Base-by-base conservation (phyloP, 2,888 invertebrate species). In the Synanthedon andrenaeformis region DNA sequence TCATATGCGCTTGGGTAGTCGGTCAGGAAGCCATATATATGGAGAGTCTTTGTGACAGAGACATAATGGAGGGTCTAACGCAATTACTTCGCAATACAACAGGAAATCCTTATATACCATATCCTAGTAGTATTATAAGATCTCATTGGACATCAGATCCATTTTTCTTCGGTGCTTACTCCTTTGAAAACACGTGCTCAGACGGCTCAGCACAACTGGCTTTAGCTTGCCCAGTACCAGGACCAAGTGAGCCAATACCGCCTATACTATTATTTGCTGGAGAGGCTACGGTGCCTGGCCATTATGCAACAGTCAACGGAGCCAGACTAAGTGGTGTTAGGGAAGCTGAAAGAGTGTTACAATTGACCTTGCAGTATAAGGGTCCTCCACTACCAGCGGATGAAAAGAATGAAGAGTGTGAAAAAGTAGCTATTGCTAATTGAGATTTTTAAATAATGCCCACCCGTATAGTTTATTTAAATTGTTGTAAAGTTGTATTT, bases 241-340 rank as follows among this genome's bases (percentile, higher is more conserved):
- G 89, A 0, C 90, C 90, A 42, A 89, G 89, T 57, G 81, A 81
- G 45, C 88, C 91, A 0, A 77, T 90, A n/a, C 90, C 91, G 0
- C 94, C 94, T 0, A 89, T 91, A 51, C 75, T 95, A 45, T 72
- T 95, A 51, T 95, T 95, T 69, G 95, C 95, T 13, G 95, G 95
- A 0, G 95, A 95, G 74, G 94, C 94, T 0, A 94, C 94, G 0
- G 91, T 92, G 41, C 89, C 92, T 0, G 91, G 92, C 1, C 92
- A 92, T 58, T 93, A 90, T 64, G 93, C 82, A 3, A 94, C 94
- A 0, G 91, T 94, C 0, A 93, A 94, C 58, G 95, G 94, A 0
- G 95, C 95, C 0, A 86, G 93, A 54, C 72, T 93, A 51, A 94
- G 94, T 61, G 95, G 95, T 1, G 89, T 94, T 52, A 85, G 94